Base-by-base conservation (phyloP, 1,140 invertebrate species). In the Pseudomyrmex gracilis region DNA sequence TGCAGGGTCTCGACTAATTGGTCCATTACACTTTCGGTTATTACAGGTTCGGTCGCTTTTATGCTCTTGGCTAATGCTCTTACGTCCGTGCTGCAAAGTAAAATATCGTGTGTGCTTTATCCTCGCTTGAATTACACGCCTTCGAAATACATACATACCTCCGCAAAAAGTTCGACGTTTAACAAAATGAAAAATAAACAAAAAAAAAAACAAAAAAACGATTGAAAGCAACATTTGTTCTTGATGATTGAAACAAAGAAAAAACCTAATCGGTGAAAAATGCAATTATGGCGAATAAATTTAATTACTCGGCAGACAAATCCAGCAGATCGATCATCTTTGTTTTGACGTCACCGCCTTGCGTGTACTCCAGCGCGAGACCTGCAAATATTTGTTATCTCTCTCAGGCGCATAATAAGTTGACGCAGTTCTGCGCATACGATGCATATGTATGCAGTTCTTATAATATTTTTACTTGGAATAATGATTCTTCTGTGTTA, bases 251-350 rank as follows among this genome's bases (percentile, higher is more conserved):
- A 34, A 7, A 34, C 0, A 34, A 34, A 34, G 1, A 34, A 7
- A 34, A 34, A 34, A 34, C 7, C 5, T 34, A 34, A n/a, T n/a
- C n/a, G n/a, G 34, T 34, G 5, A 0, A 34, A 34, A 34, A 7
- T 34, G 7, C 34, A 70, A 34, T 70, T 53, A 70, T 13, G 0
- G 10, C 22, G 4, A 73, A 34, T 34, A 34, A n/a, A 61, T 22
- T 1, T 15, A 57, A 94, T 94, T 93, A 96, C 96, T 93, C 93
- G 2, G 89, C 73, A 49, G 93, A 90, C 17, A 97, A 91, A 86
- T 96, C 95, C 55, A 96, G 89, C 0, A 97, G 93, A 90, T 97
- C 96, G 53, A 97, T 95, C 83, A 96, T 96, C 87, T 96, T 96
- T 24, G 89, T 95, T 89, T 95, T 96, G 24, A 94, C 91, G 76